phyloP scores from a whole-genome alignment of 2,113 vertebrate species.

The Entelurus aequoreus region DNA sequence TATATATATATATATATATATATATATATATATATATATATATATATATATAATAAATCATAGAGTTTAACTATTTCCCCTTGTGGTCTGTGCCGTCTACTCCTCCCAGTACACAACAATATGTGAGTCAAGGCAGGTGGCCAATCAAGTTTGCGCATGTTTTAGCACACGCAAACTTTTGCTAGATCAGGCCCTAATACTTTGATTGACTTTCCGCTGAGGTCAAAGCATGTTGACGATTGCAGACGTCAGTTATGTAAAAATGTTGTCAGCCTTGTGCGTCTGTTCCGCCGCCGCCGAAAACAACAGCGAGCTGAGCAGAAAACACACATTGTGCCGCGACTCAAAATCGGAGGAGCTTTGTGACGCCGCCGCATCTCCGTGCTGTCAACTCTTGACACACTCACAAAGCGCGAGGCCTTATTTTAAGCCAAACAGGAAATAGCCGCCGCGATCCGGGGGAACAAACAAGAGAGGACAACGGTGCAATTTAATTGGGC shows the following conservation, averaged over 20 bases:
- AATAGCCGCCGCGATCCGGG: constrained; percentile 55
- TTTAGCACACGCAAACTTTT: background rate
- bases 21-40: too few relatives aligned
- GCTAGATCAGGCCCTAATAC: too few relatives aligned
- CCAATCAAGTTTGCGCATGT: too few relatives aligned
- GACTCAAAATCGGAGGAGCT: constrained; percentile 41
- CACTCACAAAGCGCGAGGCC: constrained; percentile 43
- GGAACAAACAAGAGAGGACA: constrained; percentile 57
- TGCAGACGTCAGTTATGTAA: constrained; percentile 34
- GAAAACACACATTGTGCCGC: constrained; percentile 29
- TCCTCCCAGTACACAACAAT: too few relatives aligned
- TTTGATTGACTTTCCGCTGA: constrained; percentile 5
- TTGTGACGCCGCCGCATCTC: constrained; percentile 39
- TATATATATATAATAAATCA: too few relatives aligned
- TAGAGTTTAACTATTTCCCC: too few relatives aligned
- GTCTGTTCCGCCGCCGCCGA: constrained; percentile 30
- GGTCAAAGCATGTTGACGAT: constrained; percentile 23
- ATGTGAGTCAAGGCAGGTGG: too few relatives aligned
- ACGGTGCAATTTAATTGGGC: constrained; percentile 54
- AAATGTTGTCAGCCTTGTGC: constrained; percentile 26
- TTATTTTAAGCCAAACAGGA: constrained; percentile 63
- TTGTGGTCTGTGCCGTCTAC: too few relatives aligned
- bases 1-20: too few relatives aligned
- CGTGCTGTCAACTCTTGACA: constrained; percentile 44
- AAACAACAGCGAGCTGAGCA: constrained; percentile 31